Conservation (phyloP, 2,113 vertebrate genomes). For the Pholis gunnellus region DNA sequence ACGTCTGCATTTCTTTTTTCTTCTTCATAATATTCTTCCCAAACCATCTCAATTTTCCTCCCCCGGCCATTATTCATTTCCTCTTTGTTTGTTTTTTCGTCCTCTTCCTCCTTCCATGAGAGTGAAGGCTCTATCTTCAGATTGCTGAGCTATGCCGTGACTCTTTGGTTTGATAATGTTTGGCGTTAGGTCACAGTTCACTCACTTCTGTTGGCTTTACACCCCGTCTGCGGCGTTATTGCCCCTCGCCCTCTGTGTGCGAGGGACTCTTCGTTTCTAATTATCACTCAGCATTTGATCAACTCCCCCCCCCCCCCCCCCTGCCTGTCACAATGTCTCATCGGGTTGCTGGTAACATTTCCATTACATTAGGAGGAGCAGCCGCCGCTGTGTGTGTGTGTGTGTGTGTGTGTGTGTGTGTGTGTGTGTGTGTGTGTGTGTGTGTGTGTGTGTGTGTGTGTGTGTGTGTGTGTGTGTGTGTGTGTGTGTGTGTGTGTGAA, state of each 20-base stretch:
- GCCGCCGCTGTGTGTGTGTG: slow-evolving; percentile 14
- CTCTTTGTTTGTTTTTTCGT: neutral
- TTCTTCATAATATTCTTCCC: neutral
- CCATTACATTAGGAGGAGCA: slow-evolving; percentile 64
- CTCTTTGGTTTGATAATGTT: slow-evolving; percentile 6
- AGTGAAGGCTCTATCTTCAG: neutral
- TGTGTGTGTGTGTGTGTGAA: slow-evolving; percentile 14
- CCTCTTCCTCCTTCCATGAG: neutral
- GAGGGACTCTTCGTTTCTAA: slow-evolving; percentile 65
- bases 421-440: slow-evolving; percentile 16
- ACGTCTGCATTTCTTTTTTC: slow-evolving; percentile 1
- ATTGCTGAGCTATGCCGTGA: slow-evolving; percentile 5
- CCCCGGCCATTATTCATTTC: neutral
- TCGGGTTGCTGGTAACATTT: slow-evolving; percentile 61
- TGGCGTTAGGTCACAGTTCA: slow-evolving; percentile 22
- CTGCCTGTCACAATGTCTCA: slow-evolving; percentile 62
- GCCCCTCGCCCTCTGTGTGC: slow-evolving; percentile 12
- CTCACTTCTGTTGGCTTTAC: slow-evolving; percentile 26
- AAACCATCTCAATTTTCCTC: slow-evolving; percentile 25
- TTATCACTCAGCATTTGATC: slow-evolving; percentile 70
- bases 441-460: neutral
- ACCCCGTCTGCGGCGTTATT: slow-evolving; percentile 27
- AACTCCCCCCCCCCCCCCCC: slow-evolving; percentile 31
- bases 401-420: slow-evolving; percentile 1
- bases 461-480: slow-evolving; percentile 4